Evolutionary conservation across 1,140 invertebrate species (phyloP), one percentile per base, ranked within the genome.

Genomic region (Sogatella furcifera): DNA sequence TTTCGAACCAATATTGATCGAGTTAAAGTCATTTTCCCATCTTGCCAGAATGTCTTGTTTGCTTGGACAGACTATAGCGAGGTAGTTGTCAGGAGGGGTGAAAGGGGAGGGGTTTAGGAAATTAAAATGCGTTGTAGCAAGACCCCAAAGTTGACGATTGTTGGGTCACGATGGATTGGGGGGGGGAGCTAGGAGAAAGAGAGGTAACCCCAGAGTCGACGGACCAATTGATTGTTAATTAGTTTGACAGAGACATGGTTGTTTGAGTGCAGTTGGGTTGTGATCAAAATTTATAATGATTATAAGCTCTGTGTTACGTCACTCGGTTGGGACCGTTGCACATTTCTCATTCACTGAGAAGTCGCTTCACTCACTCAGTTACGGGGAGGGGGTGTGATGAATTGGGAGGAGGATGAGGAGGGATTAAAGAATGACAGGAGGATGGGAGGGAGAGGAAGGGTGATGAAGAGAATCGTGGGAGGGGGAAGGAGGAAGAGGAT

Each of bases 141-240:
- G 21, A 38, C 34, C 34, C 34, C 34, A 38, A 38, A 38, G 34
- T 38, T 38, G 34, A 49, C 46, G 46, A 49, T 19, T 17, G 46
- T 17, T 49, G 21, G 34, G 46, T 49, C 11, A 22, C 15, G 15
- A 44, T 44, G 9, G 43, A 9, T 44, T 2, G 43, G 46, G 46
- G 46, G 5, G 5, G 3, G n/a, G n/a, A 5, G 14, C 8, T 15
- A 28, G 22, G n/a, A 53, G 14, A n/a, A 22, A 1, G 54, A 31
- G 28, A 10, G 28, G 54, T 15, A 54, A 24, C 52, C 15, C 15
- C 17, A 5, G 17, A 49, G n/a, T 15, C 46, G 46, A 15, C 17
- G n/a, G 13, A 17, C 22, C 54, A 55, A 55, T 55, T 55, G 54
- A 55, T 55, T 55, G 54, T 55, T 55, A 55, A 55, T 55, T 55